Base-by-base conservation (phyloP, 2,888 invertebrate species). In the Bibio marci region DNA sequence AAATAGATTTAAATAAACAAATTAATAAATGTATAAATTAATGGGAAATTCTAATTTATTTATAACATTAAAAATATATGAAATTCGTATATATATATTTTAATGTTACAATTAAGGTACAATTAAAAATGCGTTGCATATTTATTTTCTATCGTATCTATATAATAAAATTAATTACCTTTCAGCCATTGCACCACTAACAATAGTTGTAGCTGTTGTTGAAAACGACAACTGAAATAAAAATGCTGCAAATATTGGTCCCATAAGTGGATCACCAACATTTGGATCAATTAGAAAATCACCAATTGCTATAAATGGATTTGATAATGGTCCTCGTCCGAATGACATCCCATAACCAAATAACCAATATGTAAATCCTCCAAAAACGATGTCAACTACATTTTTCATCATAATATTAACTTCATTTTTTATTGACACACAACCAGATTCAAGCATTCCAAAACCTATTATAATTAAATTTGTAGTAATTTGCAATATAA, bases 361-460 rank as follows among this genome's bases (percentile, higher is more conserved):
- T 27, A 86, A 71, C 94, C 94, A 95, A 61, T 92, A 94, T 0
- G 90, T 88, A 30, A 61, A 61, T 6, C 78, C 92, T 3, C 92
- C 92, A 15, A 94, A 69, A 1, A 88, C 83, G 37, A 94, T 88
- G 51, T 94, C 92, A 1, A 87, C 83, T 1, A 90, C 76, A 53
- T 92, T 92, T 59, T 94, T 94, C 81, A 94, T 88, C 92, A 94
- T 92, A 42, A 95, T 91, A 57, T 92, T 92, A 0, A 90, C 88
- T 65, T 92, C 91, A 55, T 92, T 92, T 62, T 91, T 88, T 38
- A 86, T 71, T 0, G 87, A 87, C 0, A 92, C 91, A 50, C 83
- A 86, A 2, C 92, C 92, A 0, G 90, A 87, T 57, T 92, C 92
- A 48, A 92, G 61, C 76, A 94, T 81, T 1, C 91, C 91, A 52